Evolutionary conservation across 2,888 invertebrate genomes (phyloP), one percentile per base, ranked within the genome.

Genomic region (Herminia tarsipennalis): DNA sequence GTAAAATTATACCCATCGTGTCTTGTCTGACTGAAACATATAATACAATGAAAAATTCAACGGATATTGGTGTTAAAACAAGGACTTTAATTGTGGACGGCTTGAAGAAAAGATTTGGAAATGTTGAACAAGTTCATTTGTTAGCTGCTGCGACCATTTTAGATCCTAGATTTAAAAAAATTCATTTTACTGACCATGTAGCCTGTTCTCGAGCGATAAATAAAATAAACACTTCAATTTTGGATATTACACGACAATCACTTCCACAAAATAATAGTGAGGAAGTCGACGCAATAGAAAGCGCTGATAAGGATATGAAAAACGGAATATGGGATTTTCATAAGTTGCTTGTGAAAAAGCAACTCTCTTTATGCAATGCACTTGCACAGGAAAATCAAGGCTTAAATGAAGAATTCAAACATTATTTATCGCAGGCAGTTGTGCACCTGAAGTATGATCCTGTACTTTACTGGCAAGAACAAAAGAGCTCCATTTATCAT

Each of bases 381-480:
- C n/a, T n/a, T n/a, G 56, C 50, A 59, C 47, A 10, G 41, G 38
- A 63, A 67, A 49, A 56, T 50, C 55, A 59, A 55, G 64, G 59
- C 41, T 66, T 62, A 55, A 44, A 60, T 42, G 56, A 66, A 27
- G 60, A 68, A 59, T 65, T 59, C 12, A 61, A 65, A 57, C 56
- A 58, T 46, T 58, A 61, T 54, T 59, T 57, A 57, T 40, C 57
- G 42, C 61, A 62, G 54, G 41, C 61, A 43, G 61, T 61, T 38
- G 46, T 61, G 37, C 36, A 64, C 36, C 47, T 64, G 17, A 51
- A 56, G 50, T n/a, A n/a, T n/a, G n/a, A n/a, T n/a, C n/a, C n/a
- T n/a, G n/a, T n/a, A n/a, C n/a, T n/a, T n/a, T n/a, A n/a, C n/a
- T n/a, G n/a, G n/a, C n/a, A n/a, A n/a, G n/a, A n/a, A n/a, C 52